phyloP scores from a whole-genome alignment of 2,113 vertebrate genomes.

The Ceuthmochares aereus region DNA sequence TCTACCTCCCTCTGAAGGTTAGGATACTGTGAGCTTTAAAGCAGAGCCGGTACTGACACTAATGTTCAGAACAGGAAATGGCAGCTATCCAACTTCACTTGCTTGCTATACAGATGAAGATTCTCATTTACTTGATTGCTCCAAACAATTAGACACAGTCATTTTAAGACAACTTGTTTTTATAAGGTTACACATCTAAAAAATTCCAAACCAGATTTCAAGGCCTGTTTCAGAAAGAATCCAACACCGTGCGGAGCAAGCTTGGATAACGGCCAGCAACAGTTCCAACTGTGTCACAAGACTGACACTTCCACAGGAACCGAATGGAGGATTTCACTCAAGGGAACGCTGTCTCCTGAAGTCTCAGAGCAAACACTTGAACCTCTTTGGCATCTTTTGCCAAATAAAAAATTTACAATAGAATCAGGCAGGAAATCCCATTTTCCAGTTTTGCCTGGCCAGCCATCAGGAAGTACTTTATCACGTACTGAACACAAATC shows the following conservation, averaged over 20 bases:
- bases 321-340: neutral
- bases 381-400: neutral
- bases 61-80: neutral
- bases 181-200: neutral
- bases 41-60: neutral
- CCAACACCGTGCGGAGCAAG: neutral
- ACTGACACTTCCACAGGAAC: neutral
- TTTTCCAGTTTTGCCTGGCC: neutral
- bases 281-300: neutral
- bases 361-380: neutral
- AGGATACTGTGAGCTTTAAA: neutral
- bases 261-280: neutral
- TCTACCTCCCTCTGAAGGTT: neutral
- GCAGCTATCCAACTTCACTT: neutral
- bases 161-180: neutral
- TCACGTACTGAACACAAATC: neutral
- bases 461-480: neutral
- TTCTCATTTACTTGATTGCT: neutral
- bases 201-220: neutral
- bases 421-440: slow-evolving; percentile 17
- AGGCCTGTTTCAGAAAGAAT: neutral
- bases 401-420: neutral
- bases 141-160: neutral
- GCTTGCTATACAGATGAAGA: neutral
- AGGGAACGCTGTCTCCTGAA: neutral